Percentiles rank a stretch among this genome's conserved stretches.
Evolutionary conservation across 92 coral and sea anemone genomes (phyloP).

Genomic region (Meandrina meandrites): DNA sequence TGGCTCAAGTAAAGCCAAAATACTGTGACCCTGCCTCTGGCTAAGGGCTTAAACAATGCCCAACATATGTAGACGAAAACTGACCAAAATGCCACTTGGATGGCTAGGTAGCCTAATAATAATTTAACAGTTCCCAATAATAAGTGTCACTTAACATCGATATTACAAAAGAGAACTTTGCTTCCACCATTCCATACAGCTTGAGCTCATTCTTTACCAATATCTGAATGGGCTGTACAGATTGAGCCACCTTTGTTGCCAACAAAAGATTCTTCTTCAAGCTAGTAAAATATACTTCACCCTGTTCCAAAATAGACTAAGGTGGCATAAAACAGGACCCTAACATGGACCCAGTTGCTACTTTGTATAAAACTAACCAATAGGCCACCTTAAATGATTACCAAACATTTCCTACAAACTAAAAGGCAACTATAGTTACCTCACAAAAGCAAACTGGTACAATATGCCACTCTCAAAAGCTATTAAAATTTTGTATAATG

Average conservation of each 20-base stretch:
- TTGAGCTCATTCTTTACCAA: not conserved
- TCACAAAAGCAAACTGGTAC: not conserved
- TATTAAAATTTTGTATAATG: not conserved
- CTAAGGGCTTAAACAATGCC: not conserved
- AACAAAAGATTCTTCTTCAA: not conserved
- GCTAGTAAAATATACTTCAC: not conserved
- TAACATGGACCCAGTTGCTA: not conserved
- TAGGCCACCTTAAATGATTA: not conserved
- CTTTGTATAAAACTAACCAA: conserved; percentile 12
- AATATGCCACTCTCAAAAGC: not conserved
- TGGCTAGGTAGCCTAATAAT: not conserved
- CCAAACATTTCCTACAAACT: not conserved
- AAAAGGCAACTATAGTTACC: not conserved
- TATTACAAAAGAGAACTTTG: not conserved
- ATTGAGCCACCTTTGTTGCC: not conserved
- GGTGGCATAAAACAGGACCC: not conserved
- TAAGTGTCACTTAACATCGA: not conserved
- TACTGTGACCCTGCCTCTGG: not conserved
- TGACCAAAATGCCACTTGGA: conserved; percentile 15
- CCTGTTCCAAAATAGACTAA: not conserved
- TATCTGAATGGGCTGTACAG: not conserved
- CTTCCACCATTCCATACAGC: not conserved
- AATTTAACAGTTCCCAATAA: not conserved
- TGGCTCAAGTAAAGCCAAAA: not conserved
- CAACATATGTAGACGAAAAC: conserved; percentile 2